These are phyloP conservation scores for Lophura nycthemera DNA, from an alignment of 2,113 vertebrate species.

Conservation along the genomic window DNA sequence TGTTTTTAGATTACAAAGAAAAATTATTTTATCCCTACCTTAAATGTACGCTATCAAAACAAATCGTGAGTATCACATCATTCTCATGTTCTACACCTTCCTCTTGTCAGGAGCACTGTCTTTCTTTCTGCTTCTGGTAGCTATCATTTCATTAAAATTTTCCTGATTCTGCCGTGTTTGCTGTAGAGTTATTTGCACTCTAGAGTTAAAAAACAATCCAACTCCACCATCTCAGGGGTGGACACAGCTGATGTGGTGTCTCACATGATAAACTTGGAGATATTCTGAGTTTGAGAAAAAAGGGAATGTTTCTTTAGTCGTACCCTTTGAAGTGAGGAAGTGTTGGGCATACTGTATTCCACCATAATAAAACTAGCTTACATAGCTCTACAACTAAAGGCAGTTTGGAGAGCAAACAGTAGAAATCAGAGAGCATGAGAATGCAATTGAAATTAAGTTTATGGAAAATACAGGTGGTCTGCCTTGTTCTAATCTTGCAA, in stretches of 20 bases:
- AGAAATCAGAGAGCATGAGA: neutral
- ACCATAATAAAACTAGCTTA: accelerated
- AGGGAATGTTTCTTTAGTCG: conserved; percentile 4
- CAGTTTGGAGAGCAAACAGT: neutral
- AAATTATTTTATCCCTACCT: neutral
- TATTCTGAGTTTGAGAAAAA: neutral
- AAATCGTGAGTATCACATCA: neutral
- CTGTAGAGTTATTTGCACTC: neutral
- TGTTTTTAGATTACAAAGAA: neutral
- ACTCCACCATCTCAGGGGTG: neutral
- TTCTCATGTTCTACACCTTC: neutral
- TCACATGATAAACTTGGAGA: neutral
- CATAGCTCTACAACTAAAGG: neutral
- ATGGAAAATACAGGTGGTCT: accelerated
- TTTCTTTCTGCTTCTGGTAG: neutral
- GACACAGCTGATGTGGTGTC: neutral
- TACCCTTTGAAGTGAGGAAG: accelerated
- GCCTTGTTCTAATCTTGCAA: neutral
- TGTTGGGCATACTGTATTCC: neutral
- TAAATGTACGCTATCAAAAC: neutral
- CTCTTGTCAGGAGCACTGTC: neutral
- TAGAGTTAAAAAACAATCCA: neutral
- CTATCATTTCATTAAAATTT: neutral
- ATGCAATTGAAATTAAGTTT: no score
- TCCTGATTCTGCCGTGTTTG: neutral